Evolutionary conservation across 1,140 invertebrate species (phyloP).

Genomic region (Ericerus pela): DNA sequence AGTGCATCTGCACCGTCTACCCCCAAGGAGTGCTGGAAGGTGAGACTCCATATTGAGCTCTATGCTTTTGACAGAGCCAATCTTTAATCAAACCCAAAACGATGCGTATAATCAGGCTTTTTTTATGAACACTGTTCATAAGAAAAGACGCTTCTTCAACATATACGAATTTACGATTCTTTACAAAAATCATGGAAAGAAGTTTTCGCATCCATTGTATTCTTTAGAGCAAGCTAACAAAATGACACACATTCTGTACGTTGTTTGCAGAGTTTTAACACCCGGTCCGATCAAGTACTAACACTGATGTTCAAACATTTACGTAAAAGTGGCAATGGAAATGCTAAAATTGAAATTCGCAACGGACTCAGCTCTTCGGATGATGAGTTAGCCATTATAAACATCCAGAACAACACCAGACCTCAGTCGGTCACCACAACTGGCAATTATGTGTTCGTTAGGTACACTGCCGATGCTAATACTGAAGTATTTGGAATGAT

Average conservation of each 20-base stretch:
- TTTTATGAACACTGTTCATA: too few species aligned
- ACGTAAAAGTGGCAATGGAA: conserved; percentile 53
- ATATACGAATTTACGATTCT: too few species aligned
- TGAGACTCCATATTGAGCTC: conserved; percentile 19
- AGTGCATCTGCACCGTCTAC: conserved; percentile 37
- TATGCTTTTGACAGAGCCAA: too few species aligned
- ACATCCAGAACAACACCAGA: conserved; percentile 58
- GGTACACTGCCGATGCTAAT: conserved; percentile 50
- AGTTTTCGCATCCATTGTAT: too few species aligned
- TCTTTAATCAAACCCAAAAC: not conserved
- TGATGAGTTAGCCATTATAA: conserved; percentile 48
- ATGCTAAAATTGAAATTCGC: conserved; percentile 53
- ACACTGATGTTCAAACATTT: conserved; percentile 71
- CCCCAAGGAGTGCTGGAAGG: conserved; percentile 54
- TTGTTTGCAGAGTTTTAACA: conserved; percentile 55
- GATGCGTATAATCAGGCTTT: too few species aligned
- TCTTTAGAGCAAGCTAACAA: too few species aligned
- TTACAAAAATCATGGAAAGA: too few species aligned
- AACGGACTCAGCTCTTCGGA: conserved; percentile 57
- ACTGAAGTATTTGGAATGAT: conserved; percentile 56
- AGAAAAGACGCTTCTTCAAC: too few species aligned
- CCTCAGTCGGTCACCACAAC: conserved; percentile 71
- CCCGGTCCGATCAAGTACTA: conserved; percentile 55
- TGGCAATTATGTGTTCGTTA: conserved; percentile 56
- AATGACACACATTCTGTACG: too few species aligned